Conservation (phyloP, 2,888 invertebrate species). For the Mermis nigrescens region DNA sequence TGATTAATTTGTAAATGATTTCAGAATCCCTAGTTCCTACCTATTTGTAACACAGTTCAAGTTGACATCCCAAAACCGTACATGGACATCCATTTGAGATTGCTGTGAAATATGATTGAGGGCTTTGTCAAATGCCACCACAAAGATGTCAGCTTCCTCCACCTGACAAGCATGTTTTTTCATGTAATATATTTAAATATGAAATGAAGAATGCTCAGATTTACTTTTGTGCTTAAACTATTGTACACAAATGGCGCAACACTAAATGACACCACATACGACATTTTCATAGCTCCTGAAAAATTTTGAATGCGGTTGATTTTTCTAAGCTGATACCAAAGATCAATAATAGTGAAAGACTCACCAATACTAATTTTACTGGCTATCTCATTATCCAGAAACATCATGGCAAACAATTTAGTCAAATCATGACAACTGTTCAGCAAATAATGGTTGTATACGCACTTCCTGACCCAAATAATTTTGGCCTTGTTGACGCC, state of each 20-base stretch:
- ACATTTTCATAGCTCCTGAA: slow-evolving; percentile 4
- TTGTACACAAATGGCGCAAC: neutral
- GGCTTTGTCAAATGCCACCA: neutral
- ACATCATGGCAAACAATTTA: slow-evolving; percentile 15
- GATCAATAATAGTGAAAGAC: neutral
- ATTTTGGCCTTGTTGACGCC: slow-evolving; percentile 16
- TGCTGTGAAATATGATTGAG: neutral
- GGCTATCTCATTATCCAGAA: slow-evolving; percentile 11
- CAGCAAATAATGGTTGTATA: slow-evolving; percentile 13
- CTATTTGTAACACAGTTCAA: neutral
- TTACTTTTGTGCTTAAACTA: neutral
- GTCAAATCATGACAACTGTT: slow-evolving; percentile 11
- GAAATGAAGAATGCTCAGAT: neutral
- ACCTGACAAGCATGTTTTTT: neutral
- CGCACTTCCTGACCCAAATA: slow-evolving; percentile 14
- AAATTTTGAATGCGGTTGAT: neutral
- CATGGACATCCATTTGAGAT: neutral
- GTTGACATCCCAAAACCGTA: slow-evolving; percentile 2
- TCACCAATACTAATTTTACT: slow-evolving; percentile 9
- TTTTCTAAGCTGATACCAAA: neutral
- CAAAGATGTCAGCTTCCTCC: neutral
- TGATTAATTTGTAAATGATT: neutral
- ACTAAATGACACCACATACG: slow-evolving; percentile 8
- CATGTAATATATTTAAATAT: too few species aligned
- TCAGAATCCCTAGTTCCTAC: neutral